phyloP scores from a whole-genome alignment of 2,113 vertebrate genomes.

The Eretmochelys imbricata region DNA sequence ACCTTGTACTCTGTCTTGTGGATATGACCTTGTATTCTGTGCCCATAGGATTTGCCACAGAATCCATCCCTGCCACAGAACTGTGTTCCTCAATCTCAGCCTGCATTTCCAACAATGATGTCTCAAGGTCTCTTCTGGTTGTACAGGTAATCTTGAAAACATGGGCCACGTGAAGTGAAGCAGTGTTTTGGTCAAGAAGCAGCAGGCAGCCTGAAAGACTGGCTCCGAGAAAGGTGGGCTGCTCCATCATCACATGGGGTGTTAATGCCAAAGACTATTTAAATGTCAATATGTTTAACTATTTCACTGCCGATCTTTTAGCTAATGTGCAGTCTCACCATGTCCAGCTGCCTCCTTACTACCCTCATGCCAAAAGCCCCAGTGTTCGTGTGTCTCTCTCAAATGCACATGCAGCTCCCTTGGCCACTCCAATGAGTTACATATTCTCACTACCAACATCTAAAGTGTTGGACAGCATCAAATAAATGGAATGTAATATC shows the following conservation, averaged over 20 bases:
- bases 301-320: background rate
- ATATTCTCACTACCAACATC: too few relatives aligned
- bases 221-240: background rate
- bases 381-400: background rate
- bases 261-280: background rate
- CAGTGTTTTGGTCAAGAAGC: too few relatives aligned
- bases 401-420: background rate
- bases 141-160: background rate
- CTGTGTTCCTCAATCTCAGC: background rate
- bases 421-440: background rate
- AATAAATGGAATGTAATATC: too few relatives aligned
- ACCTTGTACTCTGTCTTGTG: background rate
- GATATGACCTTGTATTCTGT: background rate
- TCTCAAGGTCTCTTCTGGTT: background rate
- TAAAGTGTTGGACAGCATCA: too few relatives aligned
- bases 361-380: background rate
- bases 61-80: background rate
- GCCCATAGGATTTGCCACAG: background rate
- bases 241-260: too few relatives aligned
- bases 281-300: background rate
- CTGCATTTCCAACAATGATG: background rate
- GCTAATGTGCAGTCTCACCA: background rate
- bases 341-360: background rate
- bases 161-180: too few relatives aligned
- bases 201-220: background rate